Percentiles rank a stretch among this genome's conserved stretches.
Conservation (phyloP, 2,113 vertebrate species). For the Mandrillus leucophaeus region DNA sequence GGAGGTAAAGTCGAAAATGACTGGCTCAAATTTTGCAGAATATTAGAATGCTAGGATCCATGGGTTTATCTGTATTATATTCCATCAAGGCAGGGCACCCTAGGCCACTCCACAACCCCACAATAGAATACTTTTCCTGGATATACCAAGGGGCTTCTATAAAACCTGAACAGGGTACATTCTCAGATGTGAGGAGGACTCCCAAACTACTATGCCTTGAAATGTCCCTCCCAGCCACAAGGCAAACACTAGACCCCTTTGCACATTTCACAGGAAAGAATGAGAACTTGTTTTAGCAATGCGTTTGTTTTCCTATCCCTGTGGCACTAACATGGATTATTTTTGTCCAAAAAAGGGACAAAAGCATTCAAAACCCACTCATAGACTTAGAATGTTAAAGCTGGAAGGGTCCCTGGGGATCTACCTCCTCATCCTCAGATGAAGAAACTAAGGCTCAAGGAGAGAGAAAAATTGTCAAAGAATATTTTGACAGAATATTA, state of each 20-base stretch:
- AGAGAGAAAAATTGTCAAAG: background rate
- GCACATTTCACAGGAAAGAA: background rate
- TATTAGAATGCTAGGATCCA: background rate
- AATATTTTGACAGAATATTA: background rate
- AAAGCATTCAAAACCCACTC: background rate
- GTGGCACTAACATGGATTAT: background rate
- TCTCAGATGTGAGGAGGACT: background rate
- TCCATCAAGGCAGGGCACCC: background rate
- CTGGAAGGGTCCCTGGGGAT: background rate
- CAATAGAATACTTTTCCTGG: background rate
- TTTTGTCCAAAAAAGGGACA: background rate
- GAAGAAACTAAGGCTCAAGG: constrained; percentile 23
- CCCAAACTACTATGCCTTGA: background rate
- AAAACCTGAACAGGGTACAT: background rate
- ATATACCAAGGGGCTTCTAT: background rate
- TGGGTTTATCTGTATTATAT: background rate
- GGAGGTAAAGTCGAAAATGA: background rate
- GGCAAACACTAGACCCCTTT: background rate
- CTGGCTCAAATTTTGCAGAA: background rate
- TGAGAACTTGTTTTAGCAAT: background rate
- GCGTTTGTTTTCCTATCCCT: background rate
- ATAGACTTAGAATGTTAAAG: background rate
- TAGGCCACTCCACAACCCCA: too few species aligned
- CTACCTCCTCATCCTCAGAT: background rate
- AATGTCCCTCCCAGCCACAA: background rate